These are phyloP conservation scores for Bembecia ichneumoniformis DNA, from an alignment of 2,888 invertebrate genomes.

Conservation along the genomic window DNA sequence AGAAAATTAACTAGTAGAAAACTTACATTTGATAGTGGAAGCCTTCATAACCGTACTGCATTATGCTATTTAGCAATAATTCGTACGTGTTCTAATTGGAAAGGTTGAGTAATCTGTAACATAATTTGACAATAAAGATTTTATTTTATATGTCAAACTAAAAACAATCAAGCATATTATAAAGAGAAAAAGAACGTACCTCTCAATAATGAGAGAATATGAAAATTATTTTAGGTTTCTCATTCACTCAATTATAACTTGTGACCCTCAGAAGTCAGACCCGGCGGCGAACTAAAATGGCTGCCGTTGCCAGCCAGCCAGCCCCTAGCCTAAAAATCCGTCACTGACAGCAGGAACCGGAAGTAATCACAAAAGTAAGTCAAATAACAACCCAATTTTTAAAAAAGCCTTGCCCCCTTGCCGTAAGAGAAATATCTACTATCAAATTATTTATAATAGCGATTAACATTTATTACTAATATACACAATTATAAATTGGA, in stretches of 20 bases:
- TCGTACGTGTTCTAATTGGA: constrained; percentile 36
- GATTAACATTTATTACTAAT: too few relatives aligned
- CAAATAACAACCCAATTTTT: too few relatives aligned
- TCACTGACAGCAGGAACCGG: too few relatives aligned
- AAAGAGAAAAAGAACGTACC: constrained; percentile 34
- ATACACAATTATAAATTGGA: too few relatives aligned
- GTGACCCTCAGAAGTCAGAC: constrained; percentile 46
- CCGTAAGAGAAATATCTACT: too few relatives aligned
- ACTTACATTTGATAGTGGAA: constrained; percentile 49
- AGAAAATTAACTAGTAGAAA: too few relatives aligned
- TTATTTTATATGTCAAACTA: not conserved
- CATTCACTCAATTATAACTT: constrained; percentile 34
- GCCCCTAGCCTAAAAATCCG: too few relatives aligned
- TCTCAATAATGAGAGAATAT: constrained; percentile 67
- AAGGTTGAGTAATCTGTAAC: constrained; percentile 56
- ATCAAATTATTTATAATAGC: too few relatives aligned
- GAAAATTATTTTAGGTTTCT: constrained; percentile 35
- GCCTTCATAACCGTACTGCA: constrained; percentile 69
- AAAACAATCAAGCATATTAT: constrained; percentile 1
- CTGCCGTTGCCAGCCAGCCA: constrained; percentile 2
- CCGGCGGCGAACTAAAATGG: constrained; percentile 68
- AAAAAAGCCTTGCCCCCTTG: too few relatives aligned
- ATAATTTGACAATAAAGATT: constrained; percentile 1
- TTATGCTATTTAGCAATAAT: constrained; percentile 33
- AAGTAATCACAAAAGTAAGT: too few relatives aligned